Base-by-base conservation (phyloP, 2,113 vertebrate genomes). In the Machaerirhynchus nigripectus region DNA sequence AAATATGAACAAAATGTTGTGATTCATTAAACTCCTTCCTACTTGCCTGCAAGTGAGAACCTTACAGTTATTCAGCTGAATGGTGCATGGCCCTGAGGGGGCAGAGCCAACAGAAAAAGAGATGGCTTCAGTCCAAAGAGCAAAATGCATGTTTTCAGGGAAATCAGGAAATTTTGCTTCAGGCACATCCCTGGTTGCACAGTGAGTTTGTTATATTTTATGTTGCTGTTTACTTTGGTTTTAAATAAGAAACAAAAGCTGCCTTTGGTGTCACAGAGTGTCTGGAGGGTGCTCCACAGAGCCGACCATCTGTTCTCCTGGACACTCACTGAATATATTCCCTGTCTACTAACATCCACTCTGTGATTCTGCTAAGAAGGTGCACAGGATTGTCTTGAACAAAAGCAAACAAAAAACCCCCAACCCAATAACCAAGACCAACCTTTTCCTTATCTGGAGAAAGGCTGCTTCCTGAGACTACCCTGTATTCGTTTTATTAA, bases 121-220 rank as follows among this genome's bases (percentile, higher is more conserved):
- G 55, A 20, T 97, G 96, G 96, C 96, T 68, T 80, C 44, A 60
- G 74, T 96, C 97, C 97, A 98, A 97, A 93, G 76, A 82, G 89
- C 92, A 95, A 95, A 97, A 95, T 23, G 81, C 82, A 35, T 87
- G 77, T 97, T 97, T 97, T 97, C 90, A 94, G 92, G 95, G 97
- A 97, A 97, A 97, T 95, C 52, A 55, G 94, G 93, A 95, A 95
- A 95, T 89, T 89, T 92, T 93, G 90, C 96, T 96, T 10, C 37
- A 97, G 95, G 96, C 96, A 91, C 75, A 92, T 93, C 94, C 56
- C 85, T 74, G 0, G 80, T 78, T 61, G 59, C 75, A 96, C 91
- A 95, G 60, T 63, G 88, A 96, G 65, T 93, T 96, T 95, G 94
- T 98, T 97, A 94, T 85, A 77, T 89, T 94, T 93, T 87, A 84